A percentile compares a stretch with the other conserved stretches of the same genome.
Evolutionary conservation across 30 jellyfish, hydroid and myxozoan species (phyloP).

Genomic region (Sanderia malayensis): DNA sequence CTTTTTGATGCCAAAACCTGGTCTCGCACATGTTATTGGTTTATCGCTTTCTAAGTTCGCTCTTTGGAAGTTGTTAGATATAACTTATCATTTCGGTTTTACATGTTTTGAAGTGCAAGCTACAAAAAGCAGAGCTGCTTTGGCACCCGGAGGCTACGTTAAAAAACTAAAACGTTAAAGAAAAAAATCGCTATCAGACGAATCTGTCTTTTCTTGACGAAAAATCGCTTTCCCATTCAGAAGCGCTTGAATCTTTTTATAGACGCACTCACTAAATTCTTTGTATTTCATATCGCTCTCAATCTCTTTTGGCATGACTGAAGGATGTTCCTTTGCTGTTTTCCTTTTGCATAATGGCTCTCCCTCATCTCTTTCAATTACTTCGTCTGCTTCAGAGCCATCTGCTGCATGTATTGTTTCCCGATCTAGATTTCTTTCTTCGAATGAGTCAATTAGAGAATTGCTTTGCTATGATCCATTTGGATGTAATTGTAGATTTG

Average conservation of each 20-base stretch:
- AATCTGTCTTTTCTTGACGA: no score
- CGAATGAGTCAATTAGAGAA: neutral
- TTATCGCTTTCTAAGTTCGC: neutral
- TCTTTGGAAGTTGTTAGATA: neutral
- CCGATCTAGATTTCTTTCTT: neutral
- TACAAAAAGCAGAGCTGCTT: no score
- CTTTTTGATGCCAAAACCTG: no score
- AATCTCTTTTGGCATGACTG: neutral
- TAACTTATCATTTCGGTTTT: no score
- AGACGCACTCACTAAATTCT: neutral
- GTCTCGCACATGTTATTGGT: no score
- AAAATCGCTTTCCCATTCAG: no score
- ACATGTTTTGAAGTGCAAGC: no score
- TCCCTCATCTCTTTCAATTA: neutral
- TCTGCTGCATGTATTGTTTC: neutral
- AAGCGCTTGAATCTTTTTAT: no score
- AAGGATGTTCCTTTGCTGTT: neutral
- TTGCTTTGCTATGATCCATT: neutral
- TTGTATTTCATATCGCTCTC: neutral
- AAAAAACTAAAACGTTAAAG: no score
- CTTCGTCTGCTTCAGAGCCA: slow-evolving; percentile 1
- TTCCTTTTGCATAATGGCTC: neutral
- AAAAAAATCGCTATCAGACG: no score
- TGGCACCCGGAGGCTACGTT: no score
- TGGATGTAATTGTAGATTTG: neutral